phyloP scores from a whole-genome alignment of 1,140 invertebrate genomes.

The Drosophila ohnishii region DNA sequence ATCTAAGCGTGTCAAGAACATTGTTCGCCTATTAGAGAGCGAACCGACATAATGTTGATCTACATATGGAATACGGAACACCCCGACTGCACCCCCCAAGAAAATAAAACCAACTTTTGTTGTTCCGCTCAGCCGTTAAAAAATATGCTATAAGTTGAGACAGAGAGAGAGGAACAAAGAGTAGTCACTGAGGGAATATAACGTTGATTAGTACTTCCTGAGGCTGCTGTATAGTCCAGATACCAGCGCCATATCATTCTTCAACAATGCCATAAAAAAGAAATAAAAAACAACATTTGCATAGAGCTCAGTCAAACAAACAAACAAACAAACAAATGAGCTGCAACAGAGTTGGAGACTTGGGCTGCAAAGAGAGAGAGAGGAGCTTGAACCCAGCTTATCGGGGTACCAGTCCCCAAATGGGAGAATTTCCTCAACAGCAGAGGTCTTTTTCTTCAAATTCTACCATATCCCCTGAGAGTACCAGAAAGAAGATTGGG shows the following conservation, averaged over 20 bases:
- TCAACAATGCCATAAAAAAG: conserved; percentile 27
- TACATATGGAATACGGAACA: conserved; percentile 21
- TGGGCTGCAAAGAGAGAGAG: conserved; percentile 8
- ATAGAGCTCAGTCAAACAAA: conserved; percentile 60
- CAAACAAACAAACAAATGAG: conserved; percentile 39
- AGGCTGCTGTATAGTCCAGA: conserved; percentile 63
- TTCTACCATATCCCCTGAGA: no score
- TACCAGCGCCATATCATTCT: conserved; percentile 41
- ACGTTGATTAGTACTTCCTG: conserved; percentile 80
- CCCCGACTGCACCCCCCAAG: conserved; percentile 18
- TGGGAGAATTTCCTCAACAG: neutral
- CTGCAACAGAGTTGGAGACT: conserved; percentile 28
- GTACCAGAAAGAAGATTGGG: neutral
- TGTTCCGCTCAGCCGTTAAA: conserved; percentile 40
- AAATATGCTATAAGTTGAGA: conserved; percentile 12
- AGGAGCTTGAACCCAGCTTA: conserved; percentile 50
- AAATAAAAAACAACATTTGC: conserved; percentile 34
- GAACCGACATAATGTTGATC: conserved; percentile 28
- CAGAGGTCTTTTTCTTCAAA: neutral
- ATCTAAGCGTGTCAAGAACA: conserved; percentile 80
- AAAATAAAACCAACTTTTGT: conserved; percentile 74
- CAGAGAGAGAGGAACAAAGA: conserved; percentile 21
- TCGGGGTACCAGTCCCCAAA: conserved; percentile 23
- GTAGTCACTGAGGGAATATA: conserved; percentile 22
- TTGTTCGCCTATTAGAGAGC: conserved; percentile 73